Conservation (phyloP, 2,888 invertebrate genomes). For the Geophilus truncorum region DNA sequence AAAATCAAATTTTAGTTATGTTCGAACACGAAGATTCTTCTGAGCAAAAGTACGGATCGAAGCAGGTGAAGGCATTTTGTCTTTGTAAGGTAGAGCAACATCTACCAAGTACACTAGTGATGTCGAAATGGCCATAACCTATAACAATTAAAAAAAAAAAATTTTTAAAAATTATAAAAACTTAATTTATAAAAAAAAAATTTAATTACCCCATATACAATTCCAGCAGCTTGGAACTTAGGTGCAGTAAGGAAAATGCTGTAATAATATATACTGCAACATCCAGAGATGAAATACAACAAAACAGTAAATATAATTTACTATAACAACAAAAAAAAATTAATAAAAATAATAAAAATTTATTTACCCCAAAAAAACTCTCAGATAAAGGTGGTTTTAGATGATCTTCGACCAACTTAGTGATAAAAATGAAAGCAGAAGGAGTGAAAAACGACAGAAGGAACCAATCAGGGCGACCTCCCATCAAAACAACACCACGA, state of each 20-base stretch:
- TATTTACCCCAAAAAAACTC: too few relatives aligned
- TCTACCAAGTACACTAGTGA: not conserved
- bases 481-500: slow-evolving; percentile 18
- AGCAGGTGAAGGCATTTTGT: not conserved
- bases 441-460: not conserved
- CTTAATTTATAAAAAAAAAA: not conserved
- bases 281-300: not conserved
- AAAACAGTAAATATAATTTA: not conserved
- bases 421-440: not conserved
- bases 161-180: not conserved
- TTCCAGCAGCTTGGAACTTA: not conserved
- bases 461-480: slow-evolving; percentile 3
- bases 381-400: not conserved
- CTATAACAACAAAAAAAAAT: not conserved
- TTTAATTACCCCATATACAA: not conserved
- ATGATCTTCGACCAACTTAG: not conserved
- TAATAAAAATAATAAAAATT: not conserved
- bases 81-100: not conserved
- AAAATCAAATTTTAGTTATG: too few relatives aligned
- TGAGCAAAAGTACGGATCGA: not conserved
- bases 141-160: not conserved
- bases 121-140: not conserved
- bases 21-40: not conserved
- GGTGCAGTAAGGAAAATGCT: not conserved
- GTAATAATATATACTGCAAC: not conserved